Base-by-base conservation (phyloP, 2,797 vertebrate genomes). In the Helicolenus hilgendorfi region DNA sequence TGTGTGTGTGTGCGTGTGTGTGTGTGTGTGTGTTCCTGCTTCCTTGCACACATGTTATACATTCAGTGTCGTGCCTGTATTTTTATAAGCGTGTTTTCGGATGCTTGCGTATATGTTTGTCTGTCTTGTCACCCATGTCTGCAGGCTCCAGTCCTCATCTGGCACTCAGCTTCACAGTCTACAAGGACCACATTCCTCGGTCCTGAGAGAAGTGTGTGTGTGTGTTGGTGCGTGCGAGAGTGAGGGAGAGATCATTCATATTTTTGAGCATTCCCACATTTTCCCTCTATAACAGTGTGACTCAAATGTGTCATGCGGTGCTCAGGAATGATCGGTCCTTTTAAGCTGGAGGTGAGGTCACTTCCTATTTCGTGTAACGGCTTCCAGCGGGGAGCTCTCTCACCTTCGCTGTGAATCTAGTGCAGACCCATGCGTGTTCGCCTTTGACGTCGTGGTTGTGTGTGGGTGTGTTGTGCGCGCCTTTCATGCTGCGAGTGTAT, bases 401-500 rank as follows among this genome's bases (percentile, higher is more conserved):
- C 65, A 77, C 79, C 79, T 88, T 69, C 13, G 72, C 83, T 86
- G 74, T 14, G 65, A 79, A 68, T 77, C 81, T 72, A 80, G 63
- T 84, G 70, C 70, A 20, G 72, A 71, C 59, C 75, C 75, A 41
- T 58, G 76, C 6, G 53, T 72, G 74, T 79, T 79, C 79, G 74
- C 36, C 62, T 65, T 41, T 81, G 71, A 55, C 33, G 10, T 45
- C 59, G 45, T 59, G 38, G 59, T 64, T 64, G 81, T 72, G n/a
- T 85, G 70, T 59, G 38, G 59, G 60, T 64, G 81, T 72, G n/a
- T 85, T 72, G n/a, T 85, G 70, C 38, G 33, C 45, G 31, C 59
- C 80, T 82, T 69, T 88, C 93, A 68, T 59, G 90, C 90, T 92
- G 93, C 2, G 90, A 87, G 90, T 85, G 76, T 95, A 92, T 95